These are phyloP conservation scores for Microplitis manilae DNA, from an alignment of 2,888 invertebrate species.

Conservation along the genomic window DNA sequence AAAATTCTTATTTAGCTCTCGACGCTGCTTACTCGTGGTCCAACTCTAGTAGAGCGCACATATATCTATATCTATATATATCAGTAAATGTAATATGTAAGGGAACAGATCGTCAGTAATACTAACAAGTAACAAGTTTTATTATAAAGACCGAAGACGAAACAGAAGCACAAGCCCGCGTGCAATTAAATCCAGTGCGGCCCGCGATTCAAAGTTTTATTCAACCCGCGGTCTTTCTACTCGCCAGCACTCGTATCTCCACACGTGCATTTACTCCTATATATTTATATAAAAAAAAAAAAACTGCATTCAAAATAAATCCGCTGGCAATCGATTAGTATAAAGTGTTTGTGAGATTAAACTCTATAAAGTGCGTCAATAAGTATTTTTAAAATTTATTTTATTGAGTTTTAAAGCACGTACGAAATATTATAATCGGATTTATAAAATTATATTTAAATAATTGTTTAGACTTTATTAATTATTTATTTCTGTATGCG, in stretches of 20 bases:
- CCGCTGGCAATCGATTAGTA: background rate
- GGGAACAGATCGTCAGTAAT: background rate
- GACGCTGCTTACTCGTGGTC: background rate
- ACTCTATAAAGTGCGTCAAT: conserved; percentile 18
- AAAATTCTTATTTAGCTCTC: conserved; percentile 31
- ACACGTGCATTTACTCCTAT: background rate
- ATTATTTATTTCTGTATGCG: background rate
- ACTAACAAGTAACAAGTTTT: background rate
- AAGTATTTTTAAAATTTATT: conserved; percentile 18
- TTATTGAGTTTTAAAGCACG: conserved; percentile 17
- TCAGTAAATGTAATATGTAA: background rate
- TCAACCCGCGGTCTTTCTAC: background rate
- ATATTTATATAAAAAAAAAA: background rate
- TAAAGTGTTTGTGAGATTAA: background rate
- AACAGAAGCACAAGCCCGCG: background rate
- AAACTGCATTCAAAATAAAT: background rate
- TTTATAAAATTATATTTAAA: conserved; percentile 8
- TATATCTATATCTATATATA: conserved; percentile 36
- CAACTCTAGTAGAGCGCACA: conserved; percentile 19
- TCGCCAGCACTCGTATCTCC: background rate
- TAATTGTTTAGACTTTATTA: background rate
- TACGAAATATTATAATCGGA: conserved; percentile 12
- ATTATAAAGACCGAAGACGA: background rate
- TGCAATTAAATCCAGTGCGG: background rate
- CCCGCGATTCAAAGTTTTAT: background rate